Base-by-base conservation (phyloP, 2,888 invertebrate genomes). In the Phortica magna region DNA sequence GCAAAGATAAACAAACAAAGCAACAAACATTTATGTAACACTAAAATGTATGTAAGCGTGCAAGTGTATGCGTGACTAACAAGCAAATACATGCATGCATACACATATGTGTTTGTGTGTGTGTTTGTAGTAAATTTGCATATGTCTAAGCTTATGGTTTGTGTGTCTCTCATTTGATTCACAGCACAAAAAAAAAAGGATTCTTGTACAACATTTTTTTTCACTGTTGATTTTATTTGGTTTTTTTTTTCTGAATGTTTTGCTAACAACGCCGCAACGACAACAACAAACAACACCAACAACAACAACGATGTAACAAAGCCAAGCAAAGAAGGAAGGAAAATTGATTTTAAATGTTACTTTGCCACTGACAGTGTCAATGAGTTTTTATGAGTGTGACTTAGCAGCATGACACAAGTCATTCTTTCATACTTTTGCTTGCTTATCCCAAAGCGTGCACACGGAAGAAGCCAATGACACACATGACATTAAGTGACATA, bases 321-420 rank as follows among this genome's bases (percentile, higher is more conserved):
- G 10, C 6, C 43, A 7, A 43, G 14, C n/a, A 53, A 22, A 61
- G 61, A 53, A 59, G 43, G 77, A 70, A 70, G 72, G 80, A 80
- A 87, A 83, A 85, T 88, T 85, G 85, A 83, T 88, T 88, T 88
- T 80, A 83, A 87, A 83, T 81, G 85, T 82, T 79, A 82, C 75
- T 77, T 79, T 73, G 82, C 82, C 82, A 48, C 81, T 72, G 64
- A 7, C 48, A 19, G 80, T 79, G 82, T 81, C 84, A 80, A 80
- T 77, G 80, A 77, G 78, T 78, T 78, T 80, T 78, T 76, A 77
- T 78, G 78, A 77, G 61, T 77, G 76, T 75, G 76, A 76, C 68
- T 72, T 70, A 74, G 41, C 57, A 12, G 22, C 73, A 53, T 55
- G 57, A 67, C 61, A 73, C 41, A 48, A n/a, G 17, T 14, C 31